These are phyloP conservation scores for Corbicula japonica DNA, from an alignment of 2,888 invertebrate species.

Conservation along the genomic window DNA sequence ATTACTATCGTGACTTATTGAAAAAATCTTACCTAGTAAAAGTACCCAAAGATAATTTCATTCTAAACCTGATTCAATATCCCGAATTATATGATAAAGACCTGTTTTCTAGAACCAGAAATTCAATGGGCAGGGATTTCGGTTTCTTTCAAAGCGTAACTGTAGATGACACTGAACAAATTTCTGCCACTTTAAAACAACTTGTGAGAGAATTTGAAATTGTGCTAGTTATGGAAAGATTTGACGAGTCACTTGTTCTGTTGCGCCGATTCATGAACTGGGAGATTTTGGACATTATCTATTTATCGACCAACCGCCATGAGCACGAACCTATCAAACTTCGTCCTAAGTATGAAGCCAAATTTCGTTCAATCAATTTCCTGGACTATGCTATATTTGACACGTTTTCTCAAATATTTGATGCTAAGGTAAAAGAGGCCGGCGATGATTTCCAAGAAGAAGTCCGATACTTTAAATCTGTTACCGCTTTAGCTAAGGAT, in stretches of 20 bases:
- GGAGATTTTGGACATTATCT: constrained; percentile 55
- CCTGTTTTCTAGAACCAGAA: constrained; percentile 42
- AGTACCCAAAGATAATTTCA: constrained; percentile 26
- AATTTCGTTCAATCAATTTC: constrained; percentile 21
- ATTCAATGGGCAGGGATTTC: constrained; percentile 54
- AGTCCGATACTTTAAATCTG: constrained; percentile 17
- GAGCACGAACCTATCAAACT: constrained; percentile 5
- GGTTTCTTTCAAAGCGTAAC: constrained; percentile 35
- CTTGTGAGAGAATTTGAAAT: constrained; percentile 41
- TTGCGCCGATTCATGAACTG: constrained; percentile 51
- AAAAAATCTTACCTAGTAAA: constrained; percentile 4
- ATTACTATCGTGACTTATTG: constrained; percentile 40
- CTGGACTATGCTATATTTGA: constrained; percentile 38
- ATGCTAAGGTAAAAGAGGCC: constrained; percentile 18
- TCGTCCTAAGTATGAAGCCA: background rate
- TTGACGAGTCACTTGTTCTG: constrained; percentile 57
- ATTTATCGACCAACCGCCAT: constrained; percentile 37
- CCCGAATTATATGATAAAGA: constrained; percentile 40
- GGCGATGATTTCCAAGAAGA: constrained; percentile 15
- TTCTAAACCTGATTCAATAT: constrained; percentile 23
- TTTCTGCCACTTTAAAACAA: constrained; percentile 19
- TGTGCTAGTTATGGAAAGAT: constrained; percentile 49
- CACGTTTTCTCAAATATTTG: constrained; percentile 19
- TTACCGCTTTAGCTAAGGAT: constrained; percentile 1
- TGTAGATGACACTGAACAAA: constrained; percentile 5